Conservation (phyloP, 2,888 invertebrate genomes). For the Noctuana brunneofusca region DNA sequence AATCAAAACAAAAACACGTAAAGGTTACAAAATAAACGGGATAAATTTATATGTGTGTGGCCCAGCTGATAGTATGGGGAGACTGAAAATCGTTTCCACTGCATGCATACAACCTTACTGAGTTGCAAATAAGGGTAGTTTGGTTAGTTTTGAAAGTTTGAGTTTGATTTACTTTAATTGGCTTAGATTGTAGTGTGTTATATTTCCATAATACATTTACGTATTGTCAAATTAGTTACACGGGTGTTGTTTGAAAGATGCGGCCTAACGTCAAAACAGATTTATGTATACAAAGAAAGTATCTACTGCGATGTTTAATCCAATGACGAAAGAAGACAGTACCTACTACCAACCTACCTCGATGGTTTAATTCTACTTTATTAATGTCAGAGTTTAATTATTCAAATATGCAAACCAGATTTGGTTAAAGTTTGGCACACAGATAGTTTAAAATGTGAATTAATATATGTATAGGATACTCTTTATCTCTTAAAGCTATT, state of each 20-base stretch:
- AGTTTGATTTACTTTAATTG: slow-evolving; percentile 13
- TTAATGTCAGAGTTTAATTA: no score
- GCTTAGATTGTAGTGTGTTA: slow-evolving; percentile 1
- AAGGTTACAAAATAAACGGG: background rate
- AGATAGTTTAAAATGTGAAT: no score
- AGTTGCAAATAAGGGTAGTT: slow-evolving; percentile 5
- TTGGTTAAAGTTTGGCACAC: no score
- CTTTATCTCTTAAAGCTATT: background rate
- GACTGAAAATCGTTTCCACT: background rate
- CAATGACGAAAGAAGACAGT: no score
- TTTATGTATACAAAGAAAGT: background rate
- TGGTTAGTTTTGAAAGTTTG: slow-evolving; percentile 3
- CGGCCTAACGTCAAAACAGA: no score
- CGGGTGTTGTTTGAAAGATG: no score
- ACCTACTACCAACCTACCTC: no score
- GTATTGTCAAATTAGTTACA: no score
- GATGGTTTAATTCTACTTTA: no score
- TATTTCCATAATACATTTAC: background rate
- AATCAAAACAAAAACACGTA: background rate
- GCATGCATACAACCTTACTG: background rate
- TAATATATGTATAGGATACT: background rate
- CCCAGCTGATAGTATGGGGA: background rate
- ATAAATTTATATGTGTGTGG: background rate
- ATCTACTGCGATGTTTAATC: background rate
- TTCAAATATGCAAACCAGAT: no score